Percentiles rank a stretch among this genome's conserved stretches.
phyloP scores from a whole-genome alignment of 2,113 vertebrate genomes.

The Anoplopoma fimbria region DNA sequence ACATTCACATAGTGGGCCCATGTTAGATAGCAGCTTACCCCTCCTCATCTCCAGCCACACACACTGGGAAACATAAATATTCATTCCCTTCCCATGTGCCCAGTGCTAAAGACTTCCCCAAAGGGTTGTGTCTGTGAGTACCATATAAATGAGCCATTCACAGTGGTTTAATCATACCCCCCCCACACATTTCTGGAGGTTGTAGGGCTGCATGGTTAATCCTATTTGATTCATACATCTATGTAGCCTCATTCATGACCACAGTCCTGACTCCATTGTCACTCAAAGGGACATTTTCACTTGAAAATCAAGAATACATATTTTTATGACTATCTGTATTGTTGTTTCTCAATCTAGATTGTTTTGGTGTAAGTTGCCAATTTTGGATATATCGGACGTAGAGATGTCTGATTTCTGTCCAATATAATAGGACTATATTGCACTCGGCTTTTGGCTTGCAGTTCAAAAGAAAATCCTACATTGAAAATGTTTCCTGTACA shows the following conservation, averaged over 20 bases:
- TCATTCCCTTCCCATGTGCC: constrained; percentile 37
- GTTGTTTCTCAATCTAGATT: not conserved
- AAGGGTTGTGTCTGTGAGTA: constrained; percentile 28
- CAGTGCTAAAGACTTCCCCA: constrained; percentile 41
- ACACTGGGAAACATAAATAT: constrained; percentile 53
- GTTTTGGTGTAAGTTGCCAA: not conserved
- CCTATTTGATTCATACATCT: not conserved
- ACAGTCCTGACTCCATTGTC: not conserved
- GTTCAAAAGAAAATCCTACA: not conserved
- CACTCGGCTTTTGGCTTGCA: not conserved
- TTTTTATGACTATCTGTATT: not conserved
- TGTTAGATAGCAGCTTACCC: constrained; percentile 50
- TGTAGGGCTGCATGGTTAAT: not conserved
- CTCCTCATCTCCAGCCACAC: constrained; percentile 40
- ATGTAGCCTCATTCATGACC: not conserved
- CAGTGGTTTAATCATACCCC: constrained; percentile 33
- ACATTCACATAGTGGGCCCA: constrained; percentile 31
- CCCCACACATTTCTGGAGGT: no score
- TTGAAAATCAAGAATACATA: not conserved
- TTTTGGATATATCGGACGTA: not conserved
- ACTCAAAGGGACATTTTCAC: not conserved
- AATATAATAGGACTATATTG: not conserved
- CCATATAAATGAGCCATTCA: constrained; percentile 43
- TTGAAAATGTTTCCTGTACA: not conserved
- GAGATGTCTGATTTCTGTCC: not conserved